Percentiles rank a stretch among this genome's conserved stretches.
Evolutionary conservation across 2,888 invertebrate species (phyloP).

Genomic region (Eupeodes luniger): DNA sequence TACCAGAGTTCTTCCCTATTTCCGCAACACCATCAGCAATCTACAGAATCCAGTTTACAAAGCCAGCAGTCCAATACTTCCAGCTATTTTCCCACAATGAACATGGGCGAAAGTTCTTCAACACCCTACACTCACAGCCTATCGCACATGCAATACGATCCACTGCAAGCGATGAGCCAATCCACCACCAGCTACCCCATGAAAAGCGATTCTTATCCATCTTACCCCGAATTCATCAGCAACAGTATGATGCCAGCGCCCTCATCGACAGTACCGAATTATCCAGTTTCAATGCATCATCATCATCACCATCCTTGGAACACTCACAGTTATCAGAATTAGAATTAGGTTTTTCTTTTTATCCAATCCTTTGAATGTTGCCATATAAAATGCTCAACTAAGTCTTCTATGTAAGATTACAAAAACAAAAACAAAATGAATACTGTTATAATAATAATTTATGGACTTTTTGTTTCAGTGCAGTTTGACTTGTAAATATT

Average conservation of each 20-base stretch:
- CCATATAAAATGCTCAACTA: conserved; percentile 60
- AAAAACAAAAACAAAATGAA: background rate
- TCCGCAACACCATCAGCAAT: conserved; percentile 67
- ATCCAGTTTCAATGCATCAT: conserved; percentile 61
- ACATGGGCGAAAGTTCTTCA: conserved; percentile 53
- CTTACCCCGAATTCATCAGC: conserved; percentile 72
- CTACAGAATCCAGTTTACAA: conserved; percentile 47
- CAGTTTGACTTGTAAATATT: conserved; percentile 36
- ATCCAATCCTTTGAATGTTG: conserved; percentile 45
- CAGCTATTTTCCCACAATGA: conserved; percentile 60
- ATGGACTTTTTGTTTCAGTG: conserved; percentile 1
- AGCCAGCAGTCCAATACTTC: conserved; percentile 60
- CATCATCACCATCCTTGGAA: conserved; percentile 68
- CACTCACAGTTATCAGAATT: conserved; percentile 63
- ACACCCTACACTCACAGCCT: conserved; percentile 55
- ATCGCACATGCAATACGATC: conserved; percentile 68
- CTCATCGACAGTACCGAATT: conserved; percentile 60
- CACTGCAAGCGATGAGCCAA: conserved; percentile 62
- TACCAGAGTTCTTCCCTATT: conserved; percentile 64
- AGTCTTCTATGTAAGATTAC: conserved; percentile 55
- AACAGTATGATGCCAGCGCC: conserved; percentile 65
- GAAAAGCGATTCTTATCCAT: conserved; percentile 58
- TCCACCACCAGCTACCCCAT: conserved; percentile 57
- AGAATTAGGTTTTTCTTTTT: conserved; percentile 44
- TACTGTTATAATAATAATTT: conserved; percentile 9